Base-by-base conservation (phyloP, 2,888 invertebrate genomes). In the Drosophila emarginata region DNA sequence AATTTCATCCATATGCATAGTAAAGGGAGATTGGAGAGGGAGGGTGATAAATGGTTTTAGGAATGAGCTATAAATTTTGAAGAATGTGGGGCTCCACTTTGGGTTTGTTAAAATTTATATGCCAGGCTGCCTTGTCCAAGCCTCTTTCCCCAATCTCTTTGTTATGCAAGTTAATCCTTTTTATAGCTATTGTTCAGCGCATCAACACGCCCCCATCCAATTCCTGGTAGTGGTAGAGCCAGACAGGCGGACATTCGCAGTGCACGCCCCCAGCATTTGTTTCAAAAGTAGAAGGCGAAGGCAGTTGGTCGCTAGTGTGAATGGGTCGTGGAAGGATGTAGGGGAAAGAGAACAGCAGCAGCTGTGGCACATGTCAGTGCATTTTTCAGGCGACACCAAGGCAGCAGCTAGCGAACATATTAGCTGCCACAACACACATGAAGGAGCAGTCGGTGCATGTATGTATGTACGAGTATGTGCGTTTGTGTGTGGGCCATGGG, bases 111-210 rank as follows among this genome's bases (percentile, higher is more conserved):
- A 82, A 82, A 87, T 87, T 82, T 82, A 82, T 82, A 80, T 77
- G 70, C 76, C 80, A 72, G 58, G 39, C 59, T 60, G 66, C 54
- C 58, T 32, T 39, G 39, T 59, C 64, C 53, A 54, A 53, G 52
- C 58, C 51, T 32, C 40, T 40, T 5, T 14, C 6, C 14, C 59
- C 51, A 52, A 70, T 73, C 79, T 74, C 78, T 87, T 87, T 83
- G 88, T 87, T 83, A 86, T 87, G 82, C 82, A 87, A 83, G 82
- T 87, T 83, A 83, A 82, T 82, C 87, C 82, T 82, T 82, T 82
- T 82, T 82, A 82, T 82, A 85, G 87, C 87, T 77, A 82, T 82
- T 82, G 82, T 82, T 82, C 88, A 77, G 86, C 83, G 78, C 82
- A 87, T 82, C 82, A 82, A 85, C 64, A 63, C 79, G 66, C 51